These are phyloP conservation scores for Hassar affinis DNA, from an alignment of 2,113 vertebrate genomes.

Conservation along the genomic window DNA sequence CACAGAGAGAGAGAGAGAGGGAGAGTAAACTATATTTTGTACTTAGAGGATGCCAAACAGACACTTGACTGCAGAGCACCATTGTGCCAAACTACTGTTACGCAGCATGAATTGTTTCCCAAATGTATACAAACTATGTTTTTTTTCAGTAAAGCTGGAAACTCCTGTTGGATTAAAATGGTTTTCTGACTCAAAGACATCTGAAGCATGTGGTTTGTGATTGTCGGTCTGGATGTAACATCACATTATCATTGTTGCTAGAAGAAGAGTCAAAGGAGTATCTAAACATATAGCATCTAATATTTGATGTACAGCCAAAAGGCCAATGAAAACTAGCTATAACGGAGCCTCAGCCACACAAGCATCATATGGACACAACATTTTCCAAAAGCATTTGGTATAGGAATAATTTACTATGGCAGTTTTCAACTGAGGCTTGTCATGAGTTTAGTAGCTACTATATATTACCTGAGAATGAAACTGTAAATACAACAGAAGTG, in stretches of 20 bases:
- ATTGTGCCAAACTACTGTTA: not conserved
- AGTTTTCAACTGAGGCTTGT: not conserved
- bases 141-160: not conserved
- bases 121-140: not conserved
- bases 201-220: not conserved
- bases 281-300: not conserved
- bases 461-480: not conserved
- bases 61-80: not conserved
- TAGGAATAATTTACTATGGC: not conserved
- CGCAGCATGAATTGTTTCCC: not conserved
- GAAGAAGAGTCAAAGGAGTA: not conserved
- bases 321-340: not conserved
- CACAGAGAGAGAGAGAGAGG: constrained; percentile 24
- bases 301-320: not conserved
- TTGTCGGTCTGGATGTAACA: not conserved
- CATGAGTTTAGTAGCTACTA: not conserved
- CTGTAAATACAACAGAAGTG: not conserved
- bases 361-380: not conserved
- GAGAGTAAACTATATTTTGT: not conserved
- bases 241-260: not conserved
- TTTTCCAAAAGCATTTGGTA: not conserved
- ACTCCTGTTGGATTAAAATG: not conserved
- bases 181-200: not conserved
- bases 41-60: not conserved
- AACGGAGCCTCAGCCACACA: not conserved